Base-by-base conservation (phyloP, 2,888 invertebrate genomes). In the Drosophila barbarae region DNA sequence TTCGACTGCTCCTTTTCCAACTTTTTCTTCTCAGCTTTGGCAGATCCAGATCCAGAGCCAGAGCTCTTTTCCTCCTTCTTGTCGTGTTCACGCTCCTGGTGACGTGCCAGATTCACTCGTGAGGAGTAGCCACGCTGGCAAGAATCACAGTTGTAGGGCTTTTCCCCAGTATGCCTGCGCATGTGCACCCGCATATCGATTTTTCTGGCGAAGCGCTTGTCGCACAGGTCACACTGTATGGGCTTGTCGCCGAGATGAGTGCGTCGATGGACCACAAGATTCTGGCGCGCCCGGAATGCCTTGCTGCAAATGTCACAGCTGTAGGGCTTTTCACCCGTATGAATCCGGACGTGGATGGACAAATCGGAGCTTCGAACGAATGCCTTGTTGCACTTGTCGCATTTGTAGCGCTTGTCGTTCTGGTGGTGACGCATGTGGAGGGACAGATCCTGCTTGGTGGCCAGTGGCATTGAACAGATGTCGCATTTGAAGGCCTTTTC, bases 131-230 rank as follows among this genome's bases (percentile, higher is more conserved):
- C 87, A 3, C 86, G 84, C 12, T 78, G 70, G 32, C 88, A 88
- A 10, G 79, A 69, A 18, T 76, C 84, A 59, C 88, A 88, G 34
- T 74, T 87, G 54, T 73, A 88, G 0, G 88, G 88, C 58, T 87
- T 88, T 54, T 88, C 88, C 12, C 88, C 88, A 32, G 88, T 89
- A 57, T 88, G 88, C 2, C 84, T 75, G 7, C 88, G 82, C 78
- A 87, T 86, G 53, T 88, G 88, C 5, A 88, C 88, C 8, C 87
- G 84, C 68, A 87, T 84, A 58, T 88, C 88, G 26, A 88, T 89
- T 30, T 89, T 88, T 8, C 88, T 77, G 18, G 86, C 74, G 61
- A 88, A 88, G 3, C 86, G 81, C 59, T 88, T 88, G 26, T 88
- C 88, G 66, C 88, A 88, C 60, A 77, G 69, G 54, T 89, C 88